Conservation (phyloP, 2,797 vertebrate species). For the Pachyuromys duprasi region DNA sequence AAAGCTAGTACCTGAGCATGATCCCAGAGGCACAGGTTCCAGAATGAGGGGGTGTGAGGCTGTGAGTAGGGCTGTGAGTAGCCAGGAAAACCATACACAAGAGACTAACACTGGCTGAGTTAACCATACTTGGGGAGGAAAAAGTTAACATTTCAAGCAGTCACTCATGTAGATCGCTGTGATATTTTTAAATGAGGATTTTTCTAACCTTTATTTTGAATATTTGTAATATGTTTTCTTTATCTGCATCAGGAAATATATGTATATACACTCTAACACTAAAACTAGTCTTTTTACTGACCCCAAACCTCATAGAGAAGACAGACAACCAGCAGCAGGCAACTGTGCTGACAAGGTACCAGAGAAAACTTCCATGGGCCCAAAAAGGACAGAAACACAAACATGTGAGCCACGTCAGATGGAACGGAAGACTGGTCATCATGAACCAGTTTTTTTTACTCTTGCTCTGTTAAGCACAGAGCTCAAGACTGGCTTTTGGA, state of each 20-base stretch:
- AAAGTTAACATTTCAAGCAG: background rate
- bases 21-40: background rate
- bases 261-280: background rate
- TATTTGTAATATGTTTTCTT: background rate
- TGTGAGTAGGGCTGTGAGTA: background rate
- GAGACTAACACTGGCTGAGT: background rate
- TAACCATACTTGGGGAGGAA: background rate
- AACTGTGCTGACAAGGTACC: too few relatives aligned
- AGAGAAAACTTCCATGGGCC: background rate
- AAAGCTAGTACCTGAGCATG: too few relatives aligned
- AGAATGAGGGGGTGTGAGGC: too few relatives aligned
- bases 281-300: background rate
- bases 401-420: background rate
- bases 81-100: background rate
- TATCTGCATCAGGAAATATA: background rate
- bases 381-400: background rate
- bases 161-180: background rate
- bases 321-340: background rate
- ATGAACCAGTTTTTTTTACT: background rate
- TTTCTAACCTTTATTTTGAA: background rate
- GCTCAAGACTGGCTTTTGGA: background rate
- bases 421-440: accelerated
- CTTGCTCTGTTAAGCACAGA: background rate
- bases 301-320: background rate
- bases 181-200: background rate